Percentiles rank a stretch among this genome's conserved stretches.
phyloP scores from a whole-genome alignment of 1,140 invertebrate genomes.

The Nasonia giraulti region DNA sequence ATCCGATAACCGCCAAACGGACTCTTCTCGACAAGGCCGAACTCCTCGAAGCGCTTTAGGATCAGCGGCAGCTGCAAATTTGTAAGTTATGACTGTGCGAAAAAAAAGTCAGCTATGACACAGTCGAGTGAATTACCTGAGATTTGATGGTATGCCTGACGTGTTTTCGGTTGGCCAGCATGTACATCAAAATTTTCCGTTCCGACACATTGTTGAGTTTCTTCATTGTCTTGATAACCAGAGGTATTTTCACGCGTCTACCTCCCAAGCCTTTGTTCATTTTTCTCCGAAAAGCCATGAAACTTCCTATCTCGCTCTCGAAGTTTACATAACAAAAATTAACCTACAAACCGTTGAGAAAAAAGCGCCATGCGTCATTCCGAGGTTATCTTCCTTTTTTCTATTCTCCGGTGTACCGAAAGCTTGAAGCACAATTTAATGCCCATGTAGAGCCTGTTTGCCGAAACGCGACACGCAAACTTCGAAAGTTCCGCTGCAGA shows the following conservation, averaged over 20 bases:
- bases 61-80: slow-evolving; percentile 49
- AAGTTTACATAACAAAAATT: background rate
- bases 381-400: too few relatives aligned
- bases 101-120: background rate
- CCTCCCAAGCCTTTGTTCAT: background rate
- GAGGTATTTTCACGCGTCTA: background rate
- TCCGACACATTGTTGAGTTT: slow-evolving; percentile 9
- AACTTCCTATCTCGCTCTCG: background rate
- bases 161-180: background rate
- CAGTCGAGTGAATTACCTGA: slow-evolving; percentile 10
- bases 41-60: slow-evolving; percentile 50
- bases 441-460: too few relatives aligned
- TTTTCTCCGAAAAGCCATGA: background rate
- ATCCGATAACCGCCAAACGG: background rate
- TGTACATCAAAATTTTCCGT: slow-evolving; percentile 18
- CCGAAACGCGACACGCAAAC: too few relatives aligned
- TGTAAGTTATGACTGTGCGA: background rate
- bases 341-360: background rate
- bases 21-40: slow-evolving; percentile 47
- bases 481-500: too few relatives aligned
- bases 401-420: too few relatives aligned
- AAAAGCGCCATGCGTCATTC: too few relatives aligned
- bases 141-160: background rate
- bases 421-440: too few relatives aligned
- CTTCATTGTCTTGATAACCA: slow-evolving; percentile 15